phyloP scores from a whole-genome alignment of 2,113 vertebrate genomes.

The Dicaeum eximium region DNA sequence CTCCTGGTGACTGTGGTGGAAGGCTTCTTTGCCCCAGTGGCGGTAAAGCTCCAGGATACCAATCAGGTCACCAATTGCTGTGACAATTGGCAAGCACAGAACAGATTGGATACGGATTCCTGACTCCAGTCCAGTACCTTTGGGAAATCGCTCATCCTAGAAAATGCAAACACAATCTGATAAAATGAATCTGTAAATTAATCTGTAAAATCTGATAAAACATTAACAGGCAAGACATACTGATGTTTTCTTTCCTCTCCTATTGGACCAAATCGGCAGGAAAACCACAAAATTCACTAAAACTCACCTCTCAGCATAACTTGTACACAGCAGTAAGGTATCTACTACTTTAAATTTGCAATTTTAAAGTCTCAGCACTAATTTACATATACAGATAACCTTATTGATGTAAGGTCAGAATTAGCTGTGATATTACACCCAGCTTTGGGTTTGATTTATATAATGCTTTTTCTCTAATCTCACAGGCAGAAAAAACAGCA shows the following conservation, averaged over 20 bases:
- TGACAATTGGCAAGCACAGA: constrained; percentile 95
- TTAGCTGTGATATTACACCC: neutral
- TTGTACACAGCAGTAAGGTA: neutral
- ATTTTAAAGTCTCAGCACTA: neutral
- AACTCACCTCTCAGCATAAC: neutral
- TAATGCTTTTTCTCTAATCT: neutral
- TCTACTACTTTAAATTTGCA: neutral
- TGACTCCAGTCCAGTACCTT: constrained; percentile 93
- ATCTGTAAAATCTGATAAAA: neutral
- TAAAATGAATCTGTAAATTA: no score
- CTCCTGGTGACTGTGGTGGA: constrained; percentile 94
- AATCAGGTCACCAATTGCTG: constrained; percentile 93
- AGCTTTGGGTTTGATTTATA: neutral
- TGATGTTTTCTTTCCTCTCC: neutral
- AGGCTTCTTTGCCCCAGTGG: constrained; percentile 90
- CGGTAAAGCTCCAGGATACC: constrained; percentile 95
- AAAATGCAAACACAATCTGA: neutral
- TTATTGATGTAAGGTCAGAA: neutral
- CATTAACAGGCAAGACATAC: neutral
- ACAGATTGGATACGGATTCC: constrained; percentile 93
- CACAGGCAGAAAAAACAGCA: neutral
- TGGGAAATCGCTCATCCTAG: constrained; percentile 94
- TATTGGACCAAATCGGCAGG: neutral
- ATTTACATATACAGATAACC: neutral
- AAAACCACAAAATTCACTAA: neutral